phyloP scores from a whole-genome alignment of 2,888 invertebrate species.

The Leptopilina drosophilae region DNA sequence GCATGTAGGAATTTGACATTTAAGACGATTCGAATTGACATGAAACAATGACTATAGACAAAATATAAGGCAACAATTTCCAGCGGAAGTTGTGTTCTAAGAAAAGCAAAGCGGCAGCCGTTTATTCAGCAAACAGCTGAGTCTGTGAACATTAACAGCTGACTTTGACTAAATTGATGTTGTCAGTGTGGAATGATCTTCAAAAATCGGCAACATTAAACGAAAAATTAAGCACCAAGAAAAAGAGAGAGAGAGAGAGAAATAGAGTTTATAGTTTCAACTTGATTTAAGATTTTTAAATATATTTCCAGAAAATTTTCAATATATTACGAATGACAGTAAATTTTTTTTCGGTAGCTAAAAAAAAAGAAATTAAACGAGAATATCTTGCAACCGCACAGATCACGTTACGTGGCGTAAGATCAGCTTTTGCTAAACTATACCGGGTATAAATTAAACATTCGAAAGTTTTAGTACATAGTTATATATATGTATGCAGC shows the following conservation, averaged over 20 bases:
- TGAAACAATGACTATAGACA: slow-evolving; percentile 22
- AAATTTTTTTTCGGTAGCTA: not conserved
- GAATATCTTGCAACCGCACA: not conserved
- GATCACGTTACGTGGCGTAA: slow-evolving; percentile 27
- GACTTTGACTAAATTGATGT: slow-evolving; percentile 19
- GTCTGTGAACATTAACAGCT: slow-evolving; percentile 31
- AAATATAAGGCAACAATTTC: slow-evolving; percentile 2
- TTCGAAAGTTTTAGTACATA: slow-evolving; percentile 33
- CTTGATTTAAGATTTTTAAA: not conserved
- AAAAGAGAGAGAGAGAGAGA: not conserved
- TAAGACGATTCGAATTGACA: slow-evolving; percentile 1
- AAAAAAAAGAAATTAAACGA: not conserved
- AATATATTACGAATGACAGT: not conserved
- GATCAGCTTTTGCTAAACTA: slow-evolving; percentile 7
- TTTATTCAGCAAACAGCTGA: slow-evolving; percentile 24
- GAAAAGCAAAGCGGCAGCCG: slow-evolving; percentile 16
- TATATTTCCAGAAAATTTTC: not conserved
- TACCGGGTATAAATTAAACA: slow-evolving; percentile 30
- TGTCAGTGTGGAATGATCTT: not conserved
- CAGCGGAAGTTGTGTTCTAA: slow-evolving; percentile 29
- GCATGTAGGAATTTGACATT: not conserved
- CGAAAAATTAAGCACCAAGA: not conserved
- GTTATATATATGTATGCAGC: not conserved
- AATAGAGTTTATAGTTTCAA: not conserved
- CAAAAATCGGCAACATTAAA: not conserved